Conservation (phyloP, 1,140 invertebrate genomes). For the Drosophila miranda region DNA sequence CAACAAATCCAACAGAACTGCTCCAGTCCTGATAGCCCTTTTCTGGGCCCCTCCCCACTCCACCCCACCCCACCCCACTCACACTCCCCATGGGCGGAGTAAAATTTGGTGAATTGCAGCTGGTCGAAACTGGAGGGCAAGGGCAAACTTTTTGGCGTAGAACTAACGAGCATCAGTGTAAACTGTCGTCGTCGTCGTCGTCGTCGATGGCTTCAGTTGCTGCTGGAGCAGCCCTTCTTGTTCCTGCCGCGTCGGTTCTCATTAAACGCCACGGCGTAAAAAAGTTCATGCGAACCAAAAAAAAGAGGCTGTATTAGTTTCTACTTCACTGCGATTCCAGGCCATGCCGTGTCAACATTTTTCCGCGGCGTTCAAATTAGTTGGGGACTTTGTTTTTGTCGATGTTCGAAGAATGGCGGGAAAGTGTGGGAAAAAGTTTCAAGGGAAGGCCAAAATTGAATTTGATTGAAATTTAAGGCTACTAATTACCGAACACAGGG, state of each 20-base stretch:
- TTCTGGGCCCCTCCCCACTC: slow-evolving; percentile 1
- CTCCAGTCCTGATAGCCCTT: slow-evolving; percentile 43
- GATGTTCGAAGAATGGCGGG: neutral
- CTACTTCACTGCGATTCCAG: neutral
- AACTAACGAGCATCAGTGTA: slow-evolving; percentile 75
- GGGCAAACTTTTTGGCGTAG: slow-evolving; percentile 55
- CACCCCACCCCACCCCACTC: too few relatives aligned
- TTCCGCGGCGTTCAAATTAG: slow-evolving; percentile 43
- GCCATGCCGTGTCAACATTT: slow-evolving; percentile 35
- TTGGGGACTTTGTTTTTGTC: slow-evolving; percentile 2
- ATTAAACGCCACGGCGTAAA: slow-evolving; percentile 58
- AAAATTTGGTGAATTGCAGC: slow-evolving; percentile 60
- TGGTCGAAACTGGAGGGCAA: slow-evolving; percentile 18
- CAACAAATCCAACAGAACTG: slow-evolving; percentile 51
- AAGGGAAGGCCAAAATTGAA: neutral
- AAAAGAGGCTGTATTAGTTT: slow-evolving; percentile 32
- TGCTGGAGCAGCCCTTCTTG: neutral
- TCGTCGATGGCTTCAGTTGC: slow-evolving; percentile 4
- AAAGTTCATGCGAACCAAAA: slow-evolving; percentile 32
- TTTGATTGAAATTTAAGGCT: too few relatives aligned
- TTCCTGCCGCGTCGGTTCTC: slow-evolving; percentile 38
- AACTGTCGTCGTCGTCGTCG: slow-evolving; percentile 48
- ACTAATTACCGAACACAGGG: neutral
- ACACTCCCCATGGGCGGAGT: slow-evolving; percentile 23
- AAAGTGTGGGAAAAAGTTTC: neutral